These are phyloP conservation scores for Porphyrio hochstetteri DNA, from an alignment of 2,113 vertebrate genomes.

Conservation along the genomic window DNA sequence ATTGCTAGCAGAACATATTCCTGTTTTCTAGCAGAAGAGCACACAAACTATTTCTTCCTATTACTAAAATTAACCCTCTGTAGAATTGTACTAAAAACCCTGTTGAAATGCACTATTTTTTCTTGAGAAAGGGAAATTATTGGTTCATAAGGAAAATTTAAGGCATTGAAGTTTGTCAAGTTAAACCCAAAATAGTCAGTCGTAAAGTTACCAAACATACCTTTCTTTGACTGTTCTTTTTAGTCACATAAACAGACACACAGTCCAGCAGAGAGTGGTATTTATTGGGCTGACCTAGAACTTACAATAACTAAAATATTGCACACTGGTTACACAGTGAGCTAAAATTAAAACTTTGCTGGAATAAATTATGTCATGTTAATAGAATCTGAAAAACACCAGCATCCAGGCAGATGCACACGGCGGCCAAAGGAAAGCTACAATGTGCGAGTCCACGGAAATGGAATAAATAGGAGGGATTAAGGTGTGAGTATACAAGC, in stretches of 20 bases:
- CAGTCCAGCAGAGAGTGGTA: not conserved
- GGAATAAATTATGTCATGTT: slow-evolving; percentile 36
- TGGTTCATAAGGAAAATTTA: not conserved
- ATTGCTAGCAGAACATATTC: slow-evolving; percentile 11
- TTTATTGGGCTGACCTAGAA: not conserved
- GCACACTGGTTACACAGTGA: not conserved
- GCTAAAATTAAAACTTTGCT: slow-evolving; percentile 55
- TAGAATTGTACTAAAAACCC: not conserved
- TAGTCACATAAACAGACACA: not conserved
- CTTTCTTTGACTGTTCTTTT: not conserved
- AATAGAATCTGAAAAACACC: slow-evolving; percentile 40
- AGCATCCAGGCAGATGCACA: not conserved
- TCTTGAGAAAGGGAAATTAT: not conserved
- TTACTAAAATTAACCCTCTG: not conserved
- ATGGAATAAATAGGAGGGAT: not conserved
- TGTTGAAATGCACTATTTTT: not conserved
- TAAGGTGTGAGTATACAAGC: not conserved
- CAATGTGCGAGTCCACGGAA: not conserved
- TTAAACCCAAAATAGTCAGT: not conserved
- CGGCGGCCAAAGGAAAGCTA: fast-evolving
- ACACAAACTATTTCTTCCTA: not conserved
- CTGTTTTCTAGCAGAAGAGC: not conserved
- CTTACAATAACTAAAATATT: slow-evolving; percentile 23
- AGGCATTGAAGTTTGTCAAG: not conserved
- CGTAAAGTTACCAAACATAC: not conserved